Conservation (phyloP, 1,140 invertebrate genomes). For the Kradibia gibbosae region DNA sequence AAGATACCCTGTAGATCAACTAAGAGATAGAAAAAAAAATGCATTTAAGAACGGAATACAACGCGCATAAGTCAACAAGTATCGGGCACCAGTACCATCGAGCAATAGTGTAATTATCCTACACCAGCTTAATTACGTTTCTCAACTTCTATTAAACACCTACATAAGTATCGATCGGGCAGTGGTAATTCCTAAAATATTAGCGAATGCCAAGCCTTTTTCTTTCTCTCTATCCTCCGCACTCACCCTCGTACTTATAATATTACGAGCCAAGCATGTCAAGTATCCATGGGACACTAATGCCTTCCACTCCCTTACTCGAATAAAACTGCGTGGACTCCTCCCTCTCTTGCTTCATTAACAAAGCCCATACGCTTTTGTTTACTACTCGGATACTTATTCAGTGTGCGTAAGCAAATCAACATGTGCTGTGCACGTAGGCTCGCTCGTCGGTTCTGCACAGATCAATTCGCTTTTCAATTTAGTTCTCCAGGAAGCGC, state of each 20-base stretch:
- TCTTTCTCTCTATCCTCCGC: too few relatives aligned
- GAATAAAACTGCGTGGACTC: too few relatives aligned
- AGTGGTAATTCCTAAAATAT: not conserved
- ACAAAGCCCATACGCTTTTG: slow-evolving; percentile 7
- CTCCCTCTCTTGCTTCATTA: not conserved
- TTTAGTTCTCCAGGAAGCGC: not conserved
- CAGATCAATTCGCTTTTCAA: not conserved
- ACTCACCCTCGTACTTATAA: too few relatives aligned
- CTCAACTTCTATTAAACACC: too few relatives aligned
- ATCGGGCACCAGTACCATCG: not conserved
- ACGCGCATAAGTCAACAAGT: not conserved
- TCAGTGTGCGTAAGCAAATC: not conserved
- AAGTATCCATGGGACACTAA: too few relatives aligned
- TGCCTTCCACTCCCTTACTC: too few relatives aligned
- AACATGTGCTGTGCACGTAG: not conserved
- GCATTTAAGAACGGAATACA: too few relatives aligned
- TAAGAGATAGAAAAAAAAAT: too few relatives aligned
- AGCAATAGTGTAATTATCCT: too few relatives aligned
- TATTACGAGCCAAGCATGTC: too few relatives aligned
- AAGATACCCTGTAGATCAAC: too few relatives aligned
- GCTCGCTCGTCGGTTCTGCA: not conserved
- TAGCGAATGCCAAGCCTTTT: not conserved
- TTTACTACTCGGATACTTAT: not conserved
- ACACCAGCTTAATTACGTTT: not conserved
- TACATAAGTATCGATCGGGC: not conserved